Evolutionary conservation across 2,797 vertebrate species (phyloP), one percentile per base, ranked within the genome.

Genomic region (Fundulus diaphanus): DNA sequence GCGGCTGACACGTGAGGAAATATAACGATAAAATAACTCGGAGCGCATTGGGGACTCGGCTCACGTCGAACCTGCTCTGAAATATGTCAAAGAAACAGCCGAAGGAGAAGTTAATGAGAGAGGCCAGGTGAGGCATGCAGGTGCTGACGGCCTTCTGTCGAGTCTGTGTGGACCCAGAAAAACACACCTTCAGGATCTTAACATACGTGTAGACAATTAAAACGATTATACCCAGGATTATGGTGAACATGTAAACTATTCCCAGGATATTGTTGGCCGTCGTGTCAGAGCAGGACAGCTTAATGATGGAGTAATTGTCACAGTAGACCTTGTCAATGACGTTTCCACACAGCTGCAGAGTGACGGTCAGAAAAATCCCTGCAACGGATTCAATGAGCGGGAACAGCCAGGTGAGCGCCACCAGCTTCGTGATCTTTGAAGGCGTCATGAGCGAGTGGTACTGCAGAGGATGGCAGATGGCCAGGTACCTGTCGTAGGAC

Each of bases 401-500:
- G 57, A 63, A 75, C 3, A 57, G 29, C 68, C 46, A 88, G 46
- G 37, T 80, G 20, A 61, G n/a, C 1, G 46, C 7, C 12, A 90
- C 78, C 2, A 93, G 73, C 11, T 77, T 18, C 3, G 29, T 37
- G 0, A 80, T 83, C 51, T 24, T 85, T 9, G 18, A 72, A 18
- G 42, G 46, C 49, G 85, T 86, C 87, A 93, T 89, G n/a, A n/a
- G n/a, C n/a, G n/a, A n/a, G n/a, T n/a, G n/a, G n/a, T 93, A 92
- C 16, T 87, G 75, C 27, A 93, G 78, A 31, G 92, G 90, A 35
- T 70, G 69, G 11, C 77, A 79, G 72, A 79, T 79, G n/a, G 77
- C 77, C 6, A 88, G 52, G 42, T 92, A 93, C 6, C 92, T 74
- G 85, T 94, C 92, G 13, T 91, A 93, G 11, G 90, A 88, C 90